Conservation (phyloP, 1,140 invertebrate genomes). For the Drosophila simulans region DNA sequence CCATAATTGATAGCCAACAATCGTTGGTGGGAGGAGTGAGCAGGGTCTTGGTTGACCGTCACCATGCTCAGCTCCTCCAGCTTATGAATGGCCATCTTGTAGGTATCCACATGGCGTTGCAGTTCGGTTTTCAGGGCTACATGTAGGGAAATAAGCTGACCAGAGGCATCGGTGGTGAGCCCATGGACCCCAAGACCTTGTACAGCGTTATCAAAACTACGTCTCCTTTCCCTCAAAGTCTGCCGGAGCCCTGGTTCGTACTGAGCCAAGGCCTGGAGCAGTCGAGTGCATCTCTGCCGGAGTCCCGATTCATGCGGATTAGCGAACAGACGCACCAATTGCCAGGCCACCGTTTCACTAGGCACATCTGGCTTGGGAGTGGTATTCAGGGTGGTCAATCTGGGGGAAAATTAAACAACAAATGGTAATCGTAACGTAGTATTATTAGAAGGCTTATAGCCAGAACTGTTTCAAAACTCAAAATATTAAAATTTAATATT, state of each 20-base stretch:
- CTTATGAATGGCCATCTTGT: slow-evolving; percentile 94
- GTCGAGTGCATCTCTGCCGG: slow-evolving; percentile 86
- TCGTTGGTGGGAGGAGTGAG: slow-evolving; percentile 94
- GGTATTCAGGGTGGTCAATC: slow-evolving; percentile 86
- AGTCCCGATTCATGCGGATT: slow-evolving; percentile 87
- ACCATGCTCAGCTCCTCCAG: slow-evolving; percentile 91
- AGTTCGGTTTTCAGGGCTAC: slow-evolving; percentile 92
- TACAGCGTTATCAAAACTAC: slow-evolving; percentile 92
- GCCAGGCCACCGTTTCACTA: slow-evolving; percentile 91
- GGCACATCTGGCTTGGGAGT: slow-evolving; percentile 87
- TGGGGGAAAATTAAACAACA: slow-evolving; percentile 44
- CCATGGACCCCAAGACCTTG: slow-evolving; percentile 95
- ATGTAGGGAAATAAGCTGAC: slow-evolving; percentile 88
- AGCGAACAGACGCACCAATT: slow-evolving; percentile 92
- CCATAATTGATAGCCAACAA: slow-evolving; percentile 92
- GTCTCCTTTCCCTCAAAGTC: slow-evolving; percentile 87
- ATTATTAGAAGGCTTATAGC: no score
- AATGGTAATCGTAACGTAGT: no score
- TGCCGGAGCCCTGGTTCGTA: slow-evolving; percentile 86
- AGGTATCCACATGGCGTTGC: slow-evolving; percentile 92
- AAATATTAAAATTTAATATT: neutral
- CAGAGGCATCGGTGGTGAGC: slow-evolving; percentile 87
- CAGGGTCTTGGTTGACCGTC: slow-evolving; percentile 91
- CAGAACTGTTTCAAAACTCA: no score
- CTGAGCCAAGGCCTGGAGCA: slow-evolving; percentile 86